phyloP scores from a whole-genome alignment of 2,797 vertebrate genomes.

The Periophthalmus magnuspinnatus region DNA sequence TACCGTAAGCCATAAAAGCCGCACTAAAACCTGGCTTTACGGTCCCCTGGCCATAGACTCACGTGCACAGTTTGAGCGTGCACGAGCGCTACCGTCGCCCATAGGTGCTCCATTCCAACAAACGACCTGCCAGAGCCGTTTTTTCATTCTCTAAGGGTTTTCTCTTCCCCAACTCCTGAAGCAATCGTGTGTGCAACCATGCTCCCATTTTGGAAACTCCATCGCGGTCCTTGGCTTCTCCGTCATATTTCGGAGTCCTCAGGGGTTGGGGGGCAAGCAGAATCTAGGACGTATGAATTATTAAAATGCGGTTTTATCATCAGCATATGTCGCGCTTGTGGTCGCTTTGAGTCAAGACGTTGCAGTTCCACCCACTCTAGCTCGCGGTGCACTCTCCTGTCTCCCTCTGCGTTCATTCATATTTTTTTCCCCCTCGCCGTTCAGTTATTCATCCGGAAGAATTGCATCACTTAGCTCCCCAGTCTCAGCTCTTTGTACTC shows the following conservation, averaged over 20 bases:
- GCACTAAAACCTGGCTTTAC: slow-evolving; percentile 25
- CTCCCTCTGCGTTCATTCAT: slow-evolving; percentile 37
- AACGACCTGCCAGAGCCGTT: slow-evolving; percentile 47
- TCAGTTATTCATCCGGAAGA: slow-evolving; percentile 11
- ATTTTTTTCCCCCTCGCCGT: slow-evolving; percentile 26
- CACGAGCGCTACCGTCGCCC: slow-evolving; percentile 21
- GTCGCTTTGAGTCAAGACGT: slow-evolving; percentile 28
- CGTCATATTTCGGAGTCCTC: slow-evolving; percentile 41
- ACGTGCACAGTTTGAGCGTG: slow-evolving; percentile 17
- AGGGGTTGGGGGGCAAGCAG: slow-evolving; percentile 38
- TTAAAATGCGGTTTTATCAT: slow-evolving; percentile 75
- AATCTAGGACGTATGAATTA: slow-evolving; percentile 83
- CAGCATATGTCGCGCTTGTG: slow-evolving; percentile 78
- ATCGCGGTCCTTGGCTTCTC: slow-evolving; percentile 46
- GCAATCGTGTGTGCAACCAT: slow-evolving; percentile 27
- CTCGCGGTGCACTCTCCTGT: slow-evolving; percentile 38
- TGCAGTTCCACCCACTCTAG: slow-evolving; percentile 36
- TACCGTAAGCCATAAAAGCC: slow-evolving; percentile 24
- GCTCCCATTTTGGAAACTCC: slow-evolving; percentile 42
- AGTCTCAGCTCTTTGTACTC: slow-evolving; percentile 22
- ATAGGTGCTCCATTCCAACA: slow-evolving; percentile 42
- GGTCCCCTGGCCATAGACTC: slow-evolving; percentile 7
- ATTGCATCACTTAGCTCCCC: slow-evolving; percentile 22
- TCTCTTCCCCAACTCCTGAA: slow-evolving; percentile 23
- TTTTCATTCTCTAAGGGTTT: slow-evolving; percentile 45